Conservation (phyloP, 64 coral and sea anemone species). For the Montipora sp. region DNA sequence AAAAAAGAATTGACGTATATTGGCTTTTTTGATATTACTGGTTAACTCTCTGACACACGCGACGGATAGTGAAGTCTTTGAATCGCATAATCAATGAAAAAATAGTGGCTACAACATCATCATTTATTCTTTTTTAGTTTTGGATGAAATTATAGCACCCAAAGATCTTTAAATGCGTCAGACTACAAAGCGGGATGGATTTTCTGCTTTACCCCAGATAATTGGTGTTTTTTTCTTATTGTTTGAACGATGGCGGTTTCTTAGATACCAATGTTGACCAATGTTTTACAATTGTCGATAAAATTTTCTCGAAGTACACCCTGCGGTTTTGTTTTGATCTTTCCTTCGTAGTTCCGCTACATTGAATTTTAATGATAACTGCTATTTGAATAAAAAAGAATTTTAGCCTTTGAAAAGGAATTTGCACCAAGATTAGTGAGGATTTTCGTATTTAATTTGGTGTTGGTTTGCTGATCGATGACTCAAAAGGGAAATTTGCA, state of each 20-base stretch:
- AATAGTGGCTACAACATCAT: no score
- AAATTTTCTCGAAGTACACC: conserved; percentile 21
- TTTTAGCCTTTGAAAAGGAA: not conserved
- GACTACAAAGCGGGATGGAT: no score
- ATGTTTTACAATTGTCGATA: not conserved
- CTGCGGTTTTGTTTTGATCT: not conserved
- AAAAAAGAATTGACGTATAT: no score
- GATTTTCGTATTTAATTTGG: not conserved
- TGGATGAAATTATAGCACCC: no score
- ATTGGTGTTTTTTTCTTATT: not conserved
- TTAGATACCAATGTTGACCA: not conserved
- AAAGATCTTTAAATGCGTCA: no score
- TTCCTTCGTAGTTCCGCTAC: conserved; percentile 4
- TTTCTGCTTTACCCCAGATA: no score
- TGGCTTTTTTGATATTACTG: not conserved
- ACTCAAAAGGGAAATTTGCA: conserved; percentile 22
- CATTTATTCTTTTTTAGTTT: no score
- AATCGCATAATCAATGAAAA: no score
- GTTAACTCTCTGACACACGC: not conserved
- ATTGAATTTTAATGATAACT: conserved; percentile 3
- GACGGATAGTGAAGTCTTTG: no score
- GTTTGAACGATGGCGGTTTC: not conserved
- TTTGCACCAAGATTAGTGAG: not conserved
- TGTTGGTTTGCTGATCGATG: not conserved
- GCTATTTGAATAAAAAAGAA: not conserved